These are phyloP conservation scores for Mactromeris polynyma DNA, from an alignment of 2,888 invertebrate genomes.

Conservation along the genomic window DNA sequence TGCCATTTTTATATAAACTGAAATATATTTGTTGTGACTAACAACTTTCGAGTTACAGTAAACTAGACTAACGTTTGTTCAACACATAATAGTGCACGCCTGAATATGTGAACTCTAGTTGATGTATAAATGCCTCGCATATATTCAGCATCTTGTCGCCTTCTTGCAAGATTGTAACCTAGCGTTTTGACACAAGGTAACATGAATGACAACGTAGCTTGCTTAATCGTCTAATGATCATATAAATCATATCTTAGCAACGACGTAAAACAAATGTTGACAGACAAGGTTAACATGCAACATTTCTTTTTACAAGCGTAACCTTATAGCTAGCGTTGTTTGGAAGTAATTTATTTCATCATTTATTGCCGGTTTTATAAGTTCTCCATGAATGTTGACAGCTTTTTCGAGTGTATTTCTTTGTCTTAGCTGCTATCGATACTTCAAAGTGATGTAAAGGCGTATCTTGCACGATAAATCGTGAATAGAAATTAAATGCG, in stretches of 20 bases:
- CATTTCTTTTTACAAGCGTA: slow-evolving; percentile 4
- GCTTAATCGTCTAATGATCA: neutral
- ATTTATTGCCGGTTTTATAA: slow-evolving; percentile 2
- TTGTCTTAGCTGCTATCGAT: neutral
- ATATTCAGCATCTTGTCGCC: neutral
- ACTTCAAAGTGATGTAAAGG: neutral
- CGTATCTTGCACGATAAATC: neutral
- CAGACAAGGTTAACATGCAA: slow-evolving; percentile 27
- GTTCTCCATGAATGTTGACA: neutral
- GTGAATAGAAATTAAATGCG: neutral
- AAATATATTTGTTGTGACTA: neutral
- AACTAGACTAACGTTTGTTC: neutral
- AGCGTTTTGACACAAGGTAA: slow-evolving; percentile 4
- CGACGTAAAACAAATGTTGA: slow-evolving; percentile 9
- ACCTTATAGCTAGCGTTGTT: neutral
- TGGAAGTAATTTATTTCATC: slow-evolving; percentile 2
- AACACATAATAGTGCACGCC: neutral
- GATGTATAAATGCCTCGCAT: neutral
- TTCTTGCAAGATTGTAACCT: neutral
- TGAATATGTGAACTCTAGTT: neutral
- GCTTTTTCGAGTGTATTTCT: neutral
- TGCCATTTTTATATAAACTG: neutral
- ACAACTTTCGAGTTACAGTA: neutral
- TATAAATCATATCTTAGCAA: slow-evolving; percentile 20
- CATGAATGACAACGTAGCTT: neutral